Evolutionary conservation across 2,797 vertebrate species (phyloP).

Genomic region (Pogoniulus pusillus): DNA sequence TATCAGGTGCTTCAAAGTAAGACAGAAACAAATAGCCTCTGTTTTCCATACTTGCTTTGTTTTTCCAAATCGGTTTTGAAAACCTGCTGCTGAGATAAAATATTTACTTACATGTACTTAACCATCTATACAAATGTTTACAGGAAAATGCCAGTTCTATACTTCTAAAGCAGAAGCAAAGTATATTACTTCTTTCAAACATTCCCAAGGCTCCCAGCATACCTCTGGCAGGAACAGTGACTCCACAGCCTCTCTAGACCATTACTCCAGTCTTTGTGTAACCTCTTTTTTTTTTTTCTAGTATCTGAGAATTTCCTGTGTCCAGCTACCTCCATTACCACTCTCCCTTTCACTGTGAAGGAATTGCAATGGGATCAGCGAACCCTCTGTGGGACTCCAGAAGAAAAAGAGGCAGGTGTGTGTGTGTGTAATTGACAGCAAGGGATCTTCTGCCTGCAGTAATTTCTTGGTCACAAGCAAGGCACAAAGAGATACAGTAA

Average conservation of each 20-base stretch:
- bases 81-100: background rate
- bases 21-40: background rate
- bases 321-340: background rate
- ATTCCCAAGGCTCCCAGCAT: background rate
- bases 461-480: too few species aligned
- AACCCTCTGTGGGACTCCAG: too few species aligned
- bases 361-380: too few species aligned
- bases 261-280: background rate
- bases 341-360: background rate
- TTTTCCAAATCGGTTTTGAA: background rate
- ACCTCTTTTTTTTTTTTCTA: background rate
- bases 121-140: background rate
- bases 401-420: too few species aligned
- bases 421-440: too few species aligned
- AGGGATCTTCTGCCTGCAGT: too few species aligned
- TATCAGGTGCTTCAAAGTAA: background rate
- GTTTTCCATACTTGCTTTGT: background rate
- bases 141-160: background rate
- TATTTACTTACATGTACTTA: background rate
- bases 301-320: background rate
- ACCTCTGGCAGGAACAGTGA: background rate
- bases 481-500: background rate
- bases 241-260: background rate
- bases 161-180: background rate
- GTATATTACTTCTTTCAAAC: rapidly evolving